These are phyloP conservation scores for Cryptocephalus moraei DNA, from an alignment of 2,888 invertebrate species.

Conservation along the genomic window DNA sequence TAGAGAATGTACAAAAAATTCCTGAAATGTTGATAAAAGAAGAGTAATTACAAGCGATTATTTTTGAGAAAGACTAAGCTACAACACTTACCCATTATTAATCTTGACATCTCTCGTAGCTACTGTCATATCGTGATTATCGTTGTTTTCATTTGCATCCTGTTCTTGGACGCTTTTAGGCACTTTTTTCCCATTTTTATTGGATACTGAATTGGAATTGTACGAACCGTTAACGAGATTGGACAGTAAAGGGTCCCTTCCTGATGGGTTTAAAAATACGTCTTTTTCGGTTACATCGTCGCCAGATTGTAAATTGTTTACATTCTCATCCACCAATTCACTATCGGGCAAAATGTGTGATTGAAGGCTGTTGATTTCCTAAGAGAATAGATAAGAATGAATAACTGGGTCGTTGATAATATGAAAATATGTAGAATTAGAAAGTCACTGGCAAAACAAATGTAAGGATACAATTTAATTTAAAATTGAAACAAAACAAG, in stretches of 20 bases:
- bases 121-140: conserved; percentile 13
- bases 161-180: conserved; percentile 3
- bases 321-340: conserved; percentile 8
- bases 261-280: conserved; percentile 30
- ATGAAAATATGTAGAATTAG: too few relatives aligned
- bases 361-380: conserved; percentile 7
- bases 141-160: conserved; percentile 1
- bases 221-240: conserved; percentile 29
- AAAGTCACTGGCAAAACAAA: too few relatives aligned
- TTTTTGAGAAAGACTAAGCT: background rate
- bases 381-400: background rate
- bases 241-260: conserved; percentile 30
- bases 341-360: conserved; percentile 6
- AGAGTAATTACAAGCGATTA: background rate
- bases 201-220: conserved; percentile 20
- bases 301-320: conserved; percentile 12
- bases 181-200: conserved; percentile 10
- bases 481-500: too few relatives aligned
- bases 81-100: conserved; percentile 12
- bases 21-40: background rate
- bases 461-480: too few relatives aligned
- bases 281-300: conserved; percentile 10
- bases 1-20: background rate
- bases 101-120: conserved; percentile 17
- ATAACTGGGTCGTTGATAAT: too few relatives aligned